Percentiles rank a stretch among this genome's conserved stretches.
Evolutionary conservation across 37 sponge, comb jelly and placozoan genomes (phyloP).

Genomic region (Oopsacas minuta): DNA sequence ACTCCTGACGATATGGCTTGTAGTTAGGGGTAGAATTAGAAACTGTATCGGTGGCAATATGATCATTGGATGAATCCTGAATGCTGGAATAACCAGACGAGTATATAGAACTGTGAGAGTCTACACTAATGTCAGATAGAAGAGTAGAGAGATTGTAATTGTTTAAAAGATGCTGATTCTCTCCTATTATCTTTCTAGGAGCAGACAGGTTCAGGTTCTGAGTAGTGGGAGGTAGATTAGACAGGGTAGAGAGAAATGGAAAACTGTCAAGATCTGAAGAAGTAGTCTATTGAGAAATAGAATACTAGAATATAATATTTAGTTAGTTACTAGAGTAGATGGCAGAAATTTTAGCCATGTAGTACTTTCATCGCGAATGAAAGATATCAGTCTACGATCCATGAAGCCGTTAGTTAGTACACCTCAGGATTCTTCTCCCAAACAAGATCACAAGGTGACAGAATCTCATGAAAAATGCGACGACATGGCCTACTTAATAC

Average conservation of each 20-base stretch:
- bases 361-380: too few relatives aligned
- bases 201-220: neutral
- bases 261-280: neutral
- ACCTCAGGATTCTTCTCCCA: too few relatives aligned
- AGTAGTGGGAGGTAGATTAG: neutral
- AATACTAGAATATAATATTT: too few relatives aligned
- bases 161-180: neutral
- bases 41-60: neutral
- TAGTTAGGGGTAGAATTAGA: slow-evolving; percentile 27
- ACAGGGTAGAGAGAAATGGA: neutral
- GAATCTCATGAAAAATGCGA: too few relatives aligned
- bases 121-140: neutral
- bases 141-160: neutral
- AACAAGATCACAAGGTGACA: too few relatives aligned
- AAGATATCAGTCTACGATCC: too few relatives aligned
- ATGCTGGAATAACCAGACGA: slow-evolving; percentile 10
- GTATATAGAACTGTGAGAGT: neutral
- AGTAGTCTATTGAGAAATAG: neutral
- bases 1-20: slow-evolving; percentile 75
- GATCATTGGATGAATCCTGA: neutral
- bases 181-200: neutral
- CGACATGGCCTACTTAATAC: too few relatives aligned
- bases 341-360: too few relatives aligned
- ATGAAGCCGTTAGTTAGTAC: too few relatives aligned
- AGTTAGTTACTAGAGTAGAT: neutral